phyloP scores from a whole-genome alignment of 2,113 vertebrate genomes.

The Pleuronectes platessa region DNA sequence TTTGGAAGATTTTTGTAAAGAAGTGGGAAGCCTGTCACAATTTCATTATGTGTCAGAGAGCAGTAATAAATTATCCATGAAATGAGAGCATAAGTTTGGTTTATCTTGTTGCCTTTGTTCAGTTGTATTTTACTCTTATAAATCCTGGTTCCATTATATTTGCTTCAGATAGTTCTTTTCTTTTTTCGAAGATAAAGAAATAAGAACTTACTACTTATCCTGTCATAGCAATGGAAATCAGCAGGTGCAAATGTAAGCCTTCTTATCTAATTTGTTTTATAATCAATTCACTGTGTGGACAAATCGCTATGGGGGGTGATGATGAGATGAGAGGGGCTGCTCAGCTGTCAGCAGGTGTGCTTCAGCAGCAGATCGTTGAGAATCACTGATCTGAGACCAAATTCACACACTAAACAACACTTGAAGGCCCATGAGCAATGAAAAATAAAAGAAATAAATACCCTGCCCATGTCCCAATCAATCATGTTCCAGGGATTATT shows the following conservation, averaged over 20 bases:
- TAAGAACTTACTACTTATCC: neutral
- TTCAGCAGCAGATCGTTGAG: neutral
- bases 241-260: neutral
- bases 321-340: slow-evolving; percentile 2
- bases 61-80: too few species aligned
- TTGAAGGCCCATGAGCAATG: neutral
- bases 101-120: neutral
- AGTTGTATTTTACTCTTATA: too few species aligned
- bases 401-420: neutral
- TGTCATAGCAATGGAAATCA: neutral
- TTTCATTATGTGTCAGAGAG: too few species aligned
- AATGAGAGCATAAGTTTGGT: neutral
- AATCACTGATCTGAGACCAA: neutral
- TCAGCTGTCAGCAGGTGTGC: slow-evolving; percentile 4
- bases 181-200: neutral
- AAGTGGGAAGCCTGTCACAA: too few species aligned
- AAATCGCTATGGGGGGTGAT: neutral
- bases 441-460: neutral
- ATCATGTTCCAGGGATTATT: neutral
- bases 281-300: neutral
- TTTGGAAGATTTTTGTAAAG: too few species aligned
- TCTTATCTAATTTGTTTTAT: slow-evolving; percentile 3
- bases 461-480: neutral
- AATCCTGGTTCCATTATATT: neutral
- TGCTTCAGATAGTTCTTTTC: neutral